Conservation (phyloP, 2,113 vertebrate species). For the Apteryx owenii region DNA sequence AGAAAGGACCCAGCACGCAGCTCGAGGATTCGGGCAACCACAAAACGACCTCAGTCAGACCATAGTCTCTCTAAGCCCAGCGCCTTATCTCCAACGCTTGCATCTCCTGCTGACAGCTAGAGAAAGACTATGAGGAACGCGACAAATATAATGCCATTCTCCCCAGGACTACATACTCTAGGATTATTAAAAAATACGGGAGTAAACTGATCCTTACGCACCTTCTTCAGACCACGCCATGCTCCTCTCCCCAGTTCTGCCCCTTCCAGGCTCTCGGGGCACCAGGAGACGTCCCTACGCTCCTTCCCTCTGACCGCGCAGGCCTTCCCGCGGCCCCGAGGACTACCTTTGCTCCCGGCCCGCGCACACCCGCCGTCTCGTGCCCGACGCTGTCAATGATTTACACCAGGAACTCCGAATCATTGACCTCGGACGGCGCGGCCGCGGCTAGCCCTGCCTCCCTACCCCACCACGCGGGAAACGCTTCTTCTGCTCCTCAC, state of each 20-base stretch:
- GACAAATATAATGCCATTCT: rapidly evolving
- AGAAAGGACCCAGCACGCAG: background rate
- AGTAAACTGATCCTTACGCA: background rate
- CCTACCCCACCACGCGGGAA: background rate
- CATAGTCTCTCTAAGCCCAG: rapidly evolving
- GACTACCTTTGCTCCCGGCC: background rate
- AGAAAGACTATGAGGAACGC: rapidly evolving
- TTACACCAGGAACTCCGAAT: slow-evolving; percentile 16
- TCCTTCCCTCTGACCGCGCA: too few relatives aligned
- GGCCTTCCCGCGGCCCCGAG: background rate
- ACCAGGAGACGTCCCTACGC: too few relatives aligned
- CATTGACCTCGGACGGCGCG: rapidly evolving
- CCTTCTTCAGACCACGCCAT: rapidly evolving
- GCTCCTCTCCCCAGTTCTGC: background rate
- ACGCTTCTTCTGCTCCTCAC: background rate
- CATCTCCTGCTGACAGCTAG: rapidly evolving
- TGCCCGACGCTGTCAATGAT: slow-evolving; percentile 1
- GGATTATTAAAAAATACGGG: too few relatives aligned
- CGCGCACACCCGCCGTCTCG: rapidly evolving
- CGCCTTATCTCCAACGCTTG: background rate
- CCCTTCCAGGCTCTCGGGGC: too few relatives aligned
- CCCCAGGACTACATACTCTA: too few relatives aligned
- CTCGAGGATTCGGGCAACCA: too few relatives aligned
- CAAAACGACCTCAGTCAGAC: background rate
- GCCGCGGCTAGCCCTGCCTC: background rate